These are phyloP conservation scores for Bombus waltoni DNA, from an alignment of 1,140 invertebrate species.

Conservation along the genomic window DNA sequence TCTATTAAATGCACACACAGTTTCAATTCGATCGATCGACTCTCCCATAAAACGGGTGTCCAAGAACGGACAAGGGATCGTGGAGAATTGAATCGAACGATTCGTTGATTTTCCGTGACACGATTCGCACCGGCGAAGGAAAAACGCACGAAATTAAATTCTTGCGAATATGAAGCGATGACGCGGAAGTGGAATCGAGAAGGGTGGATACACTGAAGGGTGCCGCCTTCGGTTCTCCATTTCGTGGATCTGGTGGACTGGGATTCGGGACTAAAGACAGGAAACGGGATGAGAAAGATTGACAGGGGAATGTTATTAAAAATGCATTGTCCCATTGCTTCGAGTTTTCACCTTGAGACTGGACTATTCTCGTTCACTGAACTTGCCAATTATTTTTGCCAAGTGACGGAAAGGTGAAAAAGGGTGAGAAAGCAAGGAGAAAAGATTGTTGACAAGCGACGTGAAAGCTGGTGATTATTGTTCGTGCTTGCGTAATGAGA, in stretches of 20 bases:
- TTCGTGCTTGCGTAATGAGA: background rate
- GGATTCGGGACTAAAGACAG: background rate
- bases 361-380: background rate
- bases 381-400: constrained; percentile 2
- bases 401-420: background rate
- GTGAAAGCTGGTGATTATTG: background rate
- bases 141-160: constrained; percentile 69
- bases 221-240: background rate
- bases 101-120: constrained; percentile 43
- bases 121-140: constrained; percentile 8
- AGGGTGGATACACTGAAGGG: background rate
- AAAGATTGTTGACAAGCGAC: background rate
- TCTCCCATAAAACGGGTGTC: background rate
- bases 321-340: background rate
- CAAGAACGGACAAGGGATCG: background rate
- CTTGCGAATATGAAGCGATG: constrained; percentile 56
- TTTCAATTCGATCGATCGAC: background rate
- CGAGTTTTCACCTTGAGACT: background rate
- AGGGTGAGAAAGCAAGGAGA: background rate
- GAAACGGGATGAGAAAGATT: constrained; percentile 26
- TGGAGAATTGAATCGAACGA: constrained; percentile 29
- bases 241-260: background rate
- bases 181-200: background rate
- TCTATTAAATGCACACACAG: background rate
- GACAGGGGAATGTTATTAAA: constrained; percentile 47